Evolutionary conservation across 1,140 invertebrate genomes (phyloP).

Genomic region (Odontomachus brunneus): DNA sequence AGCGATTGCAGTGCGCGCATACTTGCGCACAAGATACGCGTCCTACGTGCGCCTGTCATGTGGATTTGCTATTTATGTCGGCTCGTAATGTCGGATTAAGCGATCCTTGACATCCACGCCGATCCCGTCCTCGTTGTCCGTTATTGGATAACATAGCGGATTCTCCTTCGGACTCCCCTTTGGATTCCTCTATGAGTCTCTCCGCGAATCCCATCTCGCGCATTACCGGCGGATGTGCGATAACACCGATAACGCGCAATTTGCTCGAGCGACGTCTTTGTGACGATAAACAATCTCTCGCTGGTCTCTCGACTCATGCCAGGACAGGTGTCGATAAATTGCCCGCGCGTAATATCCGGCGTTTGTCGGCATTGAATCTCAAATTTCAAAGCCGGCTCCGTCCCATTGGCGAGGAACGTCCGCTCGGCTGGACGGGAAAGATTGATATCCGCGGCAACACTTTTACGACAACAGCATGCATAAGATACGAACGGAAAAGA

Average conservation of each 20-base stretch:
- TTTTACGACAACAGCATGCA: background rate
- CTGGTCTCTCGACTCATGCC: background rate
- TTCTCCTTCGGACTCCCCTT: too few species aligned
- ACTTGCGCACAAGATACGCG: background rate
- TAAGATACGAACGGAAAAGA: background rate
- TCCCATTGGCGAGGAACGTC: background rate
- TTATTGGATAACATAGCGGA: slow-evolving; percentile 8
- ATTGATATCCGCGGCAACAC: background rate
- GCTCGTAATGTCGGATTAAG: background rate
- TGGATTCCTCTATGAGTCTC: background rate
- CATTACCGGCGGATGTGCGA: background rate
- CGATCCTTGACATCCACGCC: background rate
- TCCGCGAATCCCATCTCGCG: background rate
- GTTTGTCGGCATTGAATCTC: background rate
- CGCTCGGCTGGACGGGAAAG: background rate
- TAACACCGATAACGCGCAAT: background rate
- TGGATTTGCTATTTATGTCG: background rate
- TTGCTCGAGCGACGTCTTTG: background rate
- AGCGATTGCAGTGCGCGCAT: background rate
- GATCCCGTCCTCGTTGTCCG: too few species aligned
- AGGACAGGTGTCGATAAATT: background rate
- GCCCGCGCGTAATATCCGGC: background rate
- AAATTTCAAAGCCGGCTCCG: background rate
- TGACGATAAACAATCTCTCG: background rate
- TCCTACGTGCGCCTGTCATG: too few species aligned